Base-by-base conservation (phyloP, 2,888 invertebrate genomes). In the Busseola fusca region DNA sequence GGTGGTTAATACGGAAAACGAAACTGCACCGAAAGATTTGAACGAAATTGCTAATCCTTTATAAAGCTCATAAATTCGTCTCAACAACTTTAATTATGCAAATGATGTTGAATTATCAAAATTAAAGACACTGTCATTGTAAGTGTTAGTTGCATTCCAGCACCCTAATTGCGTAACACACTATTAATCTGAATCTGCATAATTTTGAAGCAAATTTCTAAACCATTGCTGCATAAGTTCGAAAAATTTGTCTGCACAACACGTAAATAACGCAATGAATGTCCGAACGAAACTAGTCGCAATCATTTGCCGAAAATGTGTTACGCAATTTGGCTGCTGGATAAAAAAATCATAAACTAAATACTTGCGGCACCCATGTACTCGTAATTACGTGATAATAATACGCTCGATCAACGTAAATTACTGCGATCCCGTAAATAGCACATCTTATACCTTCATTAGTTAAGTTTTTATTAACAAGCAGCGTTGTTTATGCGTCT, bases 391-490 rank as follows among this genome's bases (percentile, higher is more conserved):
- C 2, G 21, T 25, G 6, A 37, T 45, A 59, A 67, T 76, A 18
- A 60, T 30, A 69, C 21, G 18, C 14, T 71, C 30, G n/a, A n/a
- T 63, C 21, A 34, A 14, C 14, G 21, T 34, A 25, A 58, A 78
- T 67, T 18, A 66, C 45, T 63, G 40, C 63, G 27, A 73, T 78
- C 45, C 25, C 40, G 18, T 64, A 50, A 74, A 64, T n/a, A 45
- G n/a, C 25, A 18, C n/a, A 48, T 21, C 9, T 56, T 27, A 62
- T n/a, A 45, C 57, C 72, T 58, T 73, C 40, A 66, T 78, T 68
- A 64, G 42, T 67, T 73, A 18, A 45, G 54, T 80, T 75, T 69
- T 74, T 64, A 30, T 69, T 40, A 48, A 6, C 34, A 64, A 60
- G 9, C 25, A 40, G 27, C 27, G 30, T 79, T 76, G 65, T 69